phyloP scores from a whole-genome alignment of 2,888 invertebrate genomes.

The Asteroscopus sphinx region DNA sequence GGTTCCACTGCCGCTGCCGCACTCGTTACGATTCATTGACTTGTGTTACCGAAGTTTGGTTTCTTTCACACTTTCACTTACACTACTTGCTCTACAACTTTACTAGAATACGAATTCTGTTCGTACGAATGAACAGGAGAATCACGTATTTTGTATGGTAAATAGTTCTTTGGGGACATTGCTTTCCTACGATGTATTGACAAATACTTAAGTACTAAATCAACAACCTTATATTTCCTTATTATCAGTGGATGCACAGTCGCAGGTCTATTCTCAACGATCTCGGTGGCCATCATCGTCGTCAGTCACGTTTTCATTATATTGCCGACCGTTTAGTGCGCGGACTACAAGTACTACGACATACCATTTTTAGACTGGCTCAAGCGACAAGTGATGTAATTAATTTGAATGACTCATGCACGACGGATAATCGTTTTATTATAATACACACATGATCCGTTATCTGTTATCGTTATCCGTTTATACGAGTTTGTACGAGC shows the following conservation, averaged over 20 bases:
- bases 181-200: background rate
- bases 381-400: constrained; percentile 46
- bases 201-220: background rate
- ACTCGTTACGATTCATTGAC: constrained; percentile 39
- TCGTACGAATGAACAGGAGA: background rate
- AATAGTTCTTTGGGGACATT: background rate
- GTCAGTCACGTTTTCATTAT: constrained; percentile 51
- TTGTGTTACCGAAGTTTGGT: constrained; percentile 33
- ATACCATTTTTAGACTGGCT: constrained; percentile 51
- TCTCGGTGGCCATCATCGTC: constrained; percentile 31
- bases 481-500: constrained; percentile 9
- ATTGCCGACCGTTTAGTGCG: constrained; percentile 25
- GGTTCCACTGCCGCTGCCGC: constrained; percentile 9
- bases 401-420: constrained; percentile 48
- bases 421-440: constrained; percentile 32
- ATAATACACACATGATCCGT: constrained; percentile 20
- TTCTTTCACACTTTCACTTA: constrained; percentile 45
- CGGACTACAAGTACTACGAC: constrained; percentile 39
- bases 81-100: constrained; percentile 16
- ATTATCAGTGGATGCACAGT: constrained; percentile 14
- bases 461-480: constrained; percentile 33
- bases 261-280: constrained; percentile 16
- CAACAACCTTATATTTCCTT: background rate
- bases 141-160: constrained; percentile 4
- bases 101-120: constrained; percentile 23